phyloP scores from a whole-genome alignment of 2,888 invertebrate species.

The Campoplex capitator region DNA sequence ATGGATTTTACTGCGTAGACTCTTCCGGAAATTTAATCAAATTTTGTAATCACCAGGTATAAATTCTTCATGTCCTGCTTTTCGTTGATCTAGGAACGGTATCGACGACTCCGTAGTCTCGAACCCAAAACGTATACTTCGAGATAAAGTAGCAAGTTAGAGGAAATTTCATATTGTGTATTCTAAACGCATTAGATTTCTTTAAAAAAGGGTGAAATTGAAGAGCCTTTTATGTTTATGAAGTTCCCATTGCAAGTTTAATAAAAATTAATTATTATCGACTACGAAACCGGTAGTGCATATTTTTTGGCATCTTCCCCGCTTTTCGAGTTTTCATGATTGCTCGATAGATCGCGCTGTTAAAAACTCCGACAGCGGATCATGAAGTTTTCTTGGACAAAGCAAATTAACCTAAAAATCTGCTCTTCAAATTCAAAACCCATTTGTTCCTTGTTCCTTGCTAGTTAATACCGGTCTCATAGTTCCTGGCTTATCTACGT shows the following conservation, averaged over 20 bases:
- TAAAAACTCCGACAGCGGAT: too few species aligned
- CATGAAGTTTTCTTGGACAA: too few species aligned
- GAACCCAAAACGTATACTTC: background rate
- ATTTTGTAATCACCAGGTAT: background rate
- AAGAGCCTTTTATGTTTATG: background rate
- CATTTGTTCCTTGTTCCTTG: too few species aligned
- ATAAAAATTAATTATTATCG: background rate
- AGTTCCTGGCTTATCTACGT: too few species aligned
- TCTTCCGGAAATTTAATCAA: background rate
- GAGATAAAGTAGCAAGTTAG: background rate
- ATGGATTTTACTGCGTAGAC: background rate
- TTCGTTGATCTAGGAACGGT: background rate
- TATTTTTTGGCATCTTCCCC: background rate
- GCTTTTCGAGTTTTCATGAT: too few species aligned
- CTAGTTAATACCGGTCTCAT: too few species aligned
- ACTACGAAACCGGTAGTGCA: background rate
- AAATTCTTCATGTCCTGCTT: background rate
- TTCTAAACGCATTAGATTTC: background rate
- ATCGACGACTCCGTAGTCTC: background rate
- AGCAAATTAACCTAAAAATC: too few species aligned
- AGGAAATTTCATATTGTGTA: background rate
- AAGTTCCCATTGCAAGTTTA: background rate
- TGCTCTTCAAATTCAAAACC: too few species aligned
- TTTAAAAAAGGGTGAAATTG: background rate
- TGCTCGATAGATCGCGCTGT: too few species aligned